Percentiles rank a stretch among this genome's conserved stretches.
These are phyloP conservation scores for Ernsta delagoae DNA, from an alignment of 2,888 invertebrate species.

Conservation along the genomic window DNA sequence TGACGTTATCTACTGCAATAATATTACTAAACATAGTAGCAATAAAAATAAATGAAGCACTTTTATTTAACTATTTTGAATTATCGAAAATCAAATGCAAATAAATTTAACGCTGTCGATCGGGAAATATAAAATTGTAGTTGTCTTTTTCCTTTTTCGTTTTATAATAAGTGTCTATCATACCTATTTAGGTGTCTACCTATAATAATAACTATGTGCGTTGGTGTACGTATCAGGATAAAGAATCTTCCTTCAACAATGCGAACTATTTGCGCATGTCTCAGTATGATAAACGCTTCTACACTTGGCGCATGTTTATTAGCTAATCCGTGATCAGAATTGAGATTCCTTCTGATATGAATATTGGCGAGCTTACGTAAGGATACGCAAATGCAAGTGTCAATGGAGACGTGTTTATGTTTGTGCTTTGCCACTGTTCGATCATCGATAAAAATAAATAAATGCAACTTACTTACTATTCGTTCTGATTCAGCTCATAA, in stretches of 20 bases:
- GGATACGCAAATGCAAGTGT: slow-evolving; percentile 5
- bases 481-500: no score
- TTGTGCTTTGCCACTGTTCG: not conserved
- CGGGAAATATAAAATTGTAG: no score
- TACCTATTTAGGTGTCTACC: no score
- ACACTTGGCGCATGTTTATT: slow-evolving; percentile 31
- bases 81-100: no score
- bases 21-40: no score
- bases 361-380: slow-evolving; percentile 27
- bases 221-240: no score
- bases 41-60: no score
- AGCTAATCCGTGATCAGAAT: slow-evolving; percentile 21
- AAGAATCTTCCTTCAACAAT: slow-evolving; percentile 19
- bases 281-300: slow-evolving; percentile 26
- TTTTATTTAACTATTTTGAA: no score
- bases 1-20: not conserved
- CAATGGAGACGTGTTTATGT: slow-evolving; percentile 1
- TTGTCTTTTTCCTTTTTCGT: no score
- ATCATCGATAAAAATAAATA: slow-evolving; percentile 4
- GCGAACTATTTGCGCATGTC: slow-evolving; percentile 25
- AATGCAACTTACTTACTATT: slow-evolving; percentile 2
- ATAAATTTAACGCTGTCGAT: no score
- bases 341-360: slow-evolving; percentile 8
- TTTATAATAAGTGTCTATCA: no score
- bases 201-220: no score